Percentiles rank a stretch among this genome's conserved stretches.
phyloP scores from a whole-genome alignment of 2,113 vertebrate genomes.

The Cyprinus carpio region DNA sequence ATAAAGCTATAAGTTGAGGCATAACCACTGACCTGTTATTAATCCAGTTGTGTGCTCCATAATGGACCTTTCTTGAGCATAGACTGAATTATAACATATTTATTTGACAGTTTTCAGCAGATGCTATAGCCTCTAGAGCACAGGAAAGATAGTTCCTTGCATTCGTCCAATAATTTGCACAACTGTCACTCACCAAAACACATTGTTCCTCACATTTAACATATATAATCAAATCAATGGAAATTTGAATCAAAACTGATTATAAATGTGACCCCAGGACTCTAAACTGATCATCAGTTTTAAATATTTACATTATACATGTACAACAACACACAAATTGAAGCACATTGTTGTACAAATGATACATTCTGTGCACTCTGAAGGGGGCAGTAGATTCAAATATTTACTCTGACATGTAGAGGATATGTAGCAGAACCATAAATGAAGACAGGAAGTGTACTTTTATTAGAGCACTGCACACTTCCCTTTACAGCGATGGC shows the following conservation, averaged over 20 bases:
- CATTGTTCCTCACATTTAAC: not conserved
- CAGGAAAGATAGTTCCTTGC: not conserved
- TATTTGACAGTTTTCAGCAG: no score
- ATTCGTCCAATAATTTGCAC: not conserved
- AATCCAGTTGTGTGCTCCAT: not conserved
- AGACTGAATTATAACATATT: no score
- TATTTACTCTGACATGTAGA: constrained; percentile 53
- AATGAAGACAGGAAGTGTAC: constrained; percentile 67
- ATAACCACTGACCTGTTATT: not conserved
- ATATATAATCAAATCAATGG: not conserved
- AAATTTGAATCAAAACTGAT: not conserved
- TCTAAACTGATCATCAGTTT: not conserved
- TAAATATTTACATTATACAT: not conserved
- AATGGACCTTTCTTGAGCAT: no score
- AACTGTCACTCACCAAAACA: not conserved
- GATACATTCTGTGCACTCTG: not conserved
- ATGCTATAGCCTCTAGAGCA: not conserved
- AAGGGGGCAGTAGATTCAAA: constrained; percentile 30
- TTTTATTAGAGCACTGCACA: constrained; percentile 70
- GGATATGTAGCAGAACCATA: constrained; percentile 49
- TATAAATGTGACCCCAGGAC: not conserved
- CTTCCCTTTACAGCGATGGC: constrained; percentile 71
- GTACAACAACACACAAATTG: not conserved
- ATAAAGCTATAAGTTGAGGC: not conserved
- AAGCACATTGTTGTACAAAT: not conserved